Base-by-base conservation (phyloP, 2,797 vertebrate species). In the Brachymystax lenok region DNA sequence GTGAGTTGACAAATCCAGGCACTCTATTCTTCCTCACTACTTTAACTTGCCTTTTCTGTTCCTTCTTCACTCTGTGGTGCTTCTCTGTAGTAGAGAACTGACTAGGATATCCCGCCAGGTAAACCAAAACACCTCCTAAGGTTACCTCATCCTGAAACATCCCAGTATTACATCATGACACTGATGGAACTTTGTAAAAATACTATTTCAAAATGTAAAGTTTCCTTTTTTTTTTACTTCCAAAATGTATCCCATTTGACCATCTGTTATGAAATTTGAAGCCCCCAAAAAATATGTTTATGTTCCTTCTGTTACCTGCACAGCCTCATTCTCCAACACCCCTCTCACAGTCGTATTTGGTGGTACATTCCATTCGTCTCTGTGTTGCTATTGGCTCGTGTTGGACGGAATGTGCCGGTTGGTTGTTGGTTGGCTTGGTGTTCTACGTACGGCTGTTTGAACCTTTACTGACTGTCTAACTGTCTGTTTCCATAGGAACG, bases 11-110 rank as follows among this genome's bases (percentile, higher is more conserved):
- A 87, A 56, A 75, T 87, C 73, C 63, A 83, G 64, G 59, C 54
- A 30, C 13, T 50, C 56, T 73, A 87, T 87, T 83, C 88, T 83
- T 86, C 88, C 86, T 89, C 75, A 90, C 83, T 92, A 88, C 86
- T 92, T 96, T 97, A 97, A 97, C 95, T 94, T 95, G 94, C 95
- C 92, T 97, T 95, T 97, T 96, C 95, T 97, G 94, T 98, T 96
- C 95, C 97, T 92, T 97, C 95, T 97, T 95, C 96, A 95, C 96
- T 77, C 83, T 97, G 91, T 93, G 95, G 94, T 94, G 95, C 95
- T 96, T 96, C 95, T 98, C 93, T 96, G 89, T 98, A 98, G 95
- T 99, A 96, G 96, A 99, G 95, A 96, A 97, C 96, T 99, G 97
- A 99, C 93, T 99, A 99, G 97, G 97, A 99, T 95, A 89, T 95